Base-by-base conservation (phyloP, 2,888 invertebrate species). In the Aplocera efformata region DNA sequence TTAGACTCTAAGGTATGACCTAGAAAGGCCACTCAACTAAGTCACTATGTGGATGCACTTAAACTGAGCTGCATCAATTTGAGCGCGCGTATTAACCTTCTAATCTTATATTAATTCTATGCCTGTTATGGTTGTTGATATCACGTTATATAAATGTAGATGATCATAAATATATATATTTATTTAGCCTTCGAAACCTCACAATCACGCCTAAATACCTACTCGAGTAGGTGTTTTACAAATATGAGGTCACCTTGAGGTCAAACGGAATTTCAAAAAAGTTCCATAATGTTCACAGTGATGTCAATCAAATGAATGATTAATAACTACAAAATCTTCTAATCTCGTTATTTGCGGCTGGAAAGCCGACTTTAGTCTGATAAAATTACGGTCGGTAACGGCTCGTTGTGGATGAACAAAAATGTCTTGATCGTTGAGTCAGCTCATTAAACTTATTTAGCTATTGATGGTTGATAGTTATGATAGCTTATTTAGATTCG, bases 231-330 rank as follows among this genome's bases (percentile, higher is more conserved):
- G 32, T 39, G 26, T 50, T 60, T 62, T 66, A 67, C 67, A 65
- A 67, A 63, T 61, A 53, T 39, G 47, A 58, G 60, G 62, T 66
- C 60, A 56, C 37, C 28, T 41, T 44, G 25, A 54, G 72, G 64
- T 69, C 64, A 53, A 49, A 22, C 35, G 28, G 42, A 35, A 42
- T 41, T 45, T 48, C 33, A 10, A 30, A 45, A 50, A 58, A 57
- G 39, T 39, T 39, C 53, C 63, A 67, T 67, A 72, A 70, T 63
- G 66, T 61, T 58, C 67, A 65, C 50, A 62, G 61, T 59, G 63
- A 67, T 65, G 72, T 66, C 72, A 74, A 74, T 78, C 77, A 75
- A 50, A 41, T 40, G 41, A 37, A 67, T 76, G 76, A 78, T 78
- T 78, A 68, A 78, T 77, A 68, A 53, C 60, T 43, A 24, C 17